These are phyloP conservation scores for Trinectes maculatus DNA, from an alignment of 2,113 vertebrate species.

Conservation along the genomic window DNA sequence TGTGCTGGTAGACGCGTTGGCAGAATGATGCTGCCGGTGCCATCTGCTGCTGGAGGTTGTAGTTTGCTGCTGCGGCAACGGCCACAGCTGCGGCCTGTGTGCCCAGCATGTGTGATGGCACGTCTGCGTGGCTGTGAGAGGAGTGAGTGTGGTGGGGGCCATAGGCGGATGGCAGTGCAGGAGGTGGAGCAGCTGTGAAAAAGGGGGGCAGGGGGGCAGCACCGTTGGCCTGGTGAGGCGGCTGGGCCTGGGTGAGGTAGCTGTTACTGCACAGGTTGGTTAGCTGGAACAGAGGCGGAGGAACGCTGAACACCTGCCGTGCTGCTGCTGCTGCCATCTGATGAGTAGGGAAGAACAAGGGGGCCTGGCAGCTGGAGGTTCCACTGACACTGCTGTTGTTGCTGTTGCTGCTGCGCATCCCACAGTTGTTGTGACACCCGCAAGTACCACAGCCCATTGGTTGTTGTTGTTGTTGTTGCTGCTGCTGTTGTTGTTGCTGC, in stretches of 20 bases:
- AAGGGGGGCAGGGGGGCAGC: constrained; percentile 86
- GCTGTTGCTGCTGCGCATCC: constrained; percentile 59
- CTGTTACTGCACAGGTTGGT: constrained; percentile 90
- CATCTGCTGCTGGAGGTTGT: constrained; percentile 93
- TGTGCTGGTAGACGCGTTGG: constrained; percentile 84
- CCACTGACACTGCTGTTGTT: constrained; percentile 11
- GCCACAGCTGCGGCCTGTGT: constrained; percentile 81
- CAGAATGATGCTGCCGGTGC: constrained; percentile 86
- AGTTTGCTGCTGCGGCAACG: constrained; percentile 67
- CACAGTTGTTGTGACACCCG: constrained; percentile 92
- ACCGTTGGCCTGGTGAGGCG: constrained; percentile 91
- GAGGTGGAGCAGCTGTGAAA: constrained; percentile 85
- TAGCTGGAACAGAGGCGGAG: constrained; percentile 87
- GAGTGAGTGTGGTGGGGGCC: constrained; percentile 83
- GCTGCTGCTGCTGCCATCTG: constrained; percentile 79
- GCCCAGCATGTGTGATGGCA: constrained; percentile 84
- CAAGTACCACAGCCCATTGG: constrained; percentile 88
- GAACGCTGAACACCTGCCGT: constrained; percentile 89
- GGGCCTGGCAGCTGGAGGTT: constrained; percentile 74
- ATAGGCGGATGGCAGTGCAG: constrained; percentile 78
- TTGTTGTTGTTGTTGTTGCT: constrained; percentile 80
- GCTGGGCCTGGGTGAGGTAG: constrained; percentile 94
- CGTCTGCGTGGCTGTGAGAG: constrained; percentile 80
- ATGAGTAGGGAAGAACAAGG: constrained; percentile 87
- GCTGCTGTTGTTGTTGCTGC: constrained; percentile 75